Evolutionary conservation across 2,113 vertebrate genomes (phyloP).

Genomic region (Athene cunicularia): DNA sequence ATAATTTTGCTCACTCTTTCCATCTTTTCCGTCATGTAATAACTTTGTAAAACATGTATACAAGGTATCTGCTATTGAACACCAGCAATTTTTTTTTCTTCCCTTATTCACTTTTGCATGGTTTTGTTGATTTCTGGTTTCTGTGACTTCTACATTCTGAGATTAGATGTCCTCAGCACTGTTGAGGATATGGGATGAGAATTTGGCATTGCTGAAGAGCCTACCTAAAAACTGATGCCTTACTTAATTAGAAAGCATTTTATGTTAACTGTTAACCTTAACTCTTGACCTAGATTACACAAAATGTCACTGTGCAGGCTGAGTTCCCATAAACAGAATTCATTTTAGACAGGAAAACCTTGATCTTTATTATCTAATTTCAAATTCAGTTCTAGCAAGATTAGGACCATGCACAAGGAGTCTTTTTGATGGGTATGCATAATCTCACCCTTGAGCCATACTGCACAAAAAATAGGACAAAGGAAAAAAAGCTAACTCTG

Average conservation of each 20-base stretch:
- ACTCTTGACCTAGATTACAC: background rate
- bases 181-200: background rate
- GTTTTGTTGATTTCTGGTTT: background rate
- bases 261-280: conserved; percentile 1
- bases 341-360: background rate
- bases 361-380: background rate
- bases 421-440: background rate
- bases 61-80: background rate
- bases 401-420: background rate
- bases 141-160: background rate
- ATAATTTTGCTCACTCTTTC: background rate
- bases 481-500: background rate
- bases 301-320: background rate
- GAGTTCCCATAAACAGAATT: background rate
- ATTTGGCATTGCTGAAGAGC: background rate
- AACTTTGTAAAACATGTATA: background rate
- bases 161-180: background rate
- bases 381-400: background rate
- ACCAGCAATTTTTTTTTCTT: background rate
- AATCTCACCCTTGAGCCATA: background rate
- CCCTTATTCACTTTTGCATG: background rate
- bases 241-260: background rate
- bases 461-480: background rate
- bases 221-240: background rate
- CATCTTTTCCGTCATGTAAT: background rate